Evolutionary conservation across 2,797 vertebrate species (phyloP).

Genomic region (Arremon aurantiirostris): DNA sequence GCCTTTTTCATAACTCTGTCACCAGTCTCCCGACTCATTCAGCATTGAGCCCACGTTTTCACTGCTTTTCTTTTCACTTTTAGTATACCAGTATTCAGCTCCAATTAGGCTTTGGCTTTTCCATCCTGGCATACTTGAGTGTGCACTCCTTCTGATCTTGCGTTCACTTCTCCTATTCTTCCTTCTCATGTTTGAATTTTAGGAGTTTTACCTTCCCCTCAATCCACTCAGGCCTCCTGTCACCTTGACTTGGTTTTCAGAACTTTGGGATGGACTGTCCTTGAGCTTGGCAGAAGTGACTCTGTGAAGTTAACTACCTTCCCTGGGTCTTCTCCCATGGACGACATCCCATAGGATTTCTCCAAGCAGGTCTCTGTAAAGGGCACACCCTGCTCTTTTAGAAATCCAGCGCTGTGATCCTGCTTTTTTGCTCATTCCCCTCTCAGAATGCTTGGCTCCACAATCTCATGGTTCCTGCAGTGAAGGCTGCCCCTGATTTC

Average conservation of each 20-base stretch:
- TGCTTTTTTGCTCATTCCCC: background rate
- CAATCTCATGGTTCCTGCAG: background rate
- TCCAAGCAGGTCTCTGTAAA: background rate
- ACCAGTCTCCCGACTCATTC: background rate
- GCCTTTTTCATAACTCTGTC: background rate
- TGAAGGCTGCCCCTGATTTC: background rate
- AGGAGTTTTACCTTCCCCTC: background rate
- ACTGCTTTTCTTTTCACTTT: background rate
- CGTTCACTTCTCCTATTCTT: rapidly evolving
- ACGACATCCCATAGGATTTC: background rate
- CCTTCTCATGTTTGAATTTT: background rate
- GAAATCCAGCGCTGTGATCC: background rate
- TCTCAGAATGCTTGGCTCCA: background rate
- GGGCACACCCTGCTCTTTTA: background rate
- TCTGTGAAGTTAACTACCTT: background rate
- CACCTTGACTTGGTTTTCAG: background rate
- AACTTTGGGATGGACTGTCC: background rate
- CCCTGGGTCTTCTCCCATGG: background rate
- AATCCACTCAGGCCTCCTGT: background rate
- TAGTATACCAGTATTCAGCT: background rate
- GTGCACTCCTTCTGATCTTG: background rate
- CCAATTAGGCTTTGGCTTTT: background rate
- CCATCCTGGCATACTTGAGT: background rate
- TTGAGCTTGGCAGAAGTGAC: background rate
- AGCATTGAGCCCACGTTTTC: background rate